Base-by-base conservation (phyloP, 2,888 invertebrate genomes). In the Anoplius nigerrimus region DNA sequence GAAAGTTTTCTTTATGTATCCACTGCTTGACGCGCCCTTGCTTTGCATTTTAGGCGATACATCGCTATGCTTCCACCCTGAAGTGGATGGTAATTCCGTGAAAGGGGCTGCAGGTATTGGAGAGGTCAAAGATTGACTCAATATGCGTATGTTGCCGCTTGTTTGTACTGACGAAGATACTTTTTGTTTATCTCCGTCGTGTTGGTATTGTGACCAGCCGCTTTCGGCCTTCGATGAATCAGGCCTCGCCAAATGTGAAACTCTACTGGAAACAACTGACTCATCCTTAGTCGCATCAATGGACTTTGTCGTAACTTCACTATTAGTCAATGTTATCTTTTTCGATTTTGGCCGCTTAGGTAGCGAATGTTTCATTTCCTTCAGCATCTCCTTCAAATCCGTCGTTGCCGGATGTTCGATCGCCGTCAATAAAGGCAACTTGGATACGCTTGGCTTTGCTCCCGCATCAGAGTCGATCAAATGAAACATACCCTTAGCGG, bases 321-420 rank as follows among this genome's bases (percentile, higher is more conserved):
- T 24, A 20, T 78, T 70, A 27, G 62, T 56, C 8, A 64, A 54
- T 1, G 34, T n/a, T 13, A 45, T 13, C 70, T 78, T 83, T 20
- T 78, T 89, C 42, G 89, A 87, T 75, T 91, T 91, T 22, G 91
- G 85, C 76, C 91, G 90, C 82, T 92, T 93, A 0, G 94, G 93
- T 69, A 94, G 88, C 13, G 94, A 94, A 86, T 94, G 92, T 87
- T 94, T 94, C 93, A 94, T 94, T 90, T 94, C 94, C 82, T 94
- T 94, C 72, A 94, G 87, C 92, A 94, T 93, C 87, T 93, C 93
- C 84, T 92, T 92, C 27, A 94, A 88, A 84, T 89, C 85, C 18
- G 71, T 64, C 20, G 82, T 84, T 16, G 75, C 67, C 62, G 79
- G 82, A 71, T 84, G 84, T 56, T 84, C 85, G 24, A 73, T 60